Evolutionary conservation across 2,888 invertebrate genomes (phyloP), one percentile per base, ranked within the genome.

Genomic region (Mamestra brassicae): DNA sequence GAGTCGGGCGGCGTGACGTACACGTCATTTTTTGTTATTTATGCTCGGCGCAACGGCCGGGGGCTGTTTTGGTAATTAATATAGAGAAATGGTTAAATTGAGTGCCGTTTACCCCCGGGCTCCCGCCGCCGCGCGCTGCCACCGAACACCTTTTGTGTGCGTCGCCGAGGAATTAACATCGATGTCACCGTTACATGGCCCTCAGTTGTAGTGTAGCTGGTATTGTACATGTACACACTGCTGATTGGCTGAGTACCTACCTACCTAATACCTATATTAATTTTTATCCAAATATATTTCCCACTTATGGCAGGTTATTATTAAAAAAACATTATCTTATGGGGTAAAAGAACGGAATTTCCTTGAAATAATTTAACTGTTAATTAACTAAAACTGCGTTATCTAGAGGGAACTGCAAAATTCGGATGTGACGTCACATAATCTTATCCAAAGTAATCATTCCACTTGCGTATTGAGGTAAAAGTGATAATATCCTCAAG

Each of bases 1-100:
- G 90, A 92, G 85, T 88, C 91, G 91, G 98, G 94, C 98, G 79
- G 98, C 97, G 98, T 81, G 99, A 99, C 96, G 99, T 85, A 88
- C 84, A 86, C 92, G 90, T 92, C 90, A 92, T 91, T 93, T 93
- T 93, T 93, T 91, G 91, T 94, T 93, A 93, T 94, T 94, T 94
- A 93, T 94, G 91, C 89, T 86, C 89, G 85, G 88, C 73, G 61
- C 79, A 85, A 85, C 91, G 90, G 90, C 87, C 38, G 87, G 87
- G 90, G 93, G 92, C 89, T 90, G 90, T 91, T 93, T 91, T 90
- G 90, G 91, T 94, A 94, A 94, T 94, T 94, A 94, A 94, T 94
- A 93, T 93, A 92, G 92, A 94, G 93, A 90, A 93, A 94, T 94
- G 90, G 92, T 90, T 90, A 90, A 93, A 93, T 92, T 90, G 88